phyloP scores from a whole-genome alignment of 2,113 vertebrate genomes.

The Cercocebus atys region DNA sequence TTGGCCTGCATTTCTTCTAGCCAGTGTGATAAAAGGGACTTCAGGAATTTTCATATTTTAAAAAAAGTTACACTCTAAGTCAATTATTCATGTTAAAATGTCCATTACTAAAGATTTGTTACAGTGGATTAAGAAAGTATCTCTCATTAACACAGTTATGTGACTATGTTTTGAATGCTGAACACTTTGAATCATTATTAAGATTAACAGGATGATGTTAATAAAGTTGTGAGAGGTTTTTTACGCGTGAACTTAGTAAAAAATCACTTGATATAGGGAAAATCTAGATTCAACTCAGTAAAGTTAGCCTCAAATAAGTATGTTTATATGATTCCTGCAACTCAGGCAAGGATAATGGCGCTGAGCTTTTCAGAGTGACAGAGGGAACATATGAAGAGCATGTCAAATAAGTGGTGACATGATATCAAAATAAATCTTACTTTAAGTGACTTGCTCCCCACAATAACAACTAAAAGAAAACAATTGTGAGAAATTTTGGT shows the following conservation, averaged over 20 bases:
- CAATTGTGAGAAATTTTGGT: not conserved
- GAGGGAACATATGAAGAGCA: fast-evolving
- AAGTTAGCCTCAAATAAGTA: not conserved
- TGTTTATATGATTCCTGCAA: not conserved
- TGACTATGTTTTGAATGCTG: not conserved
- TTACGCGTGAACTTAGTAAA: not conserved
- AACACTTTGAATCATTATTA: not conserved
- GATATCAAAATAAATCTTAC: not conserved
- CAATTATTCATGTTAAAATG: not conserved
- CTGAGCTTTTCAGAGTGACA: not conserved
- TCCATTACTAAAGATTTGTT: not conserved
- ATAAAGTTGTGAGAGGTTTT: not conserved
- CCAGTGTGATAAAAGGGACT: not conserved
- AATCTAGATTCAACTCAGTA: not conserved
- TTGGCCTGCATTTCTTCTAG: not conserved
- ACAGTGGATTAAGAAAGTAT: not conserved
- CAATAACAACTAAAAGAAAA: not conserved
- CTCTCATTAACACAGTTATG: not conserved
- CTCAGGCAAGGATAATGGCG: not conserved
- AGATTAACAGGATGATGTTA: not conserved
- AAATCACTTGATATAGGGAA: not conserved
- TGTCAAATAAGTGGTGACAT: not conserved
- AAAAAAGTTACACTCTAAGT: not conserved
- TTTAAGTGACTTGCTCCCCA: not conserved
- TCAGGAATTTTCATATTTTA: not conserved